phyloP scores from a whole-genome alignment of 1,140 invertebrate genomes.

The Epicauta chinensis region DNA sequence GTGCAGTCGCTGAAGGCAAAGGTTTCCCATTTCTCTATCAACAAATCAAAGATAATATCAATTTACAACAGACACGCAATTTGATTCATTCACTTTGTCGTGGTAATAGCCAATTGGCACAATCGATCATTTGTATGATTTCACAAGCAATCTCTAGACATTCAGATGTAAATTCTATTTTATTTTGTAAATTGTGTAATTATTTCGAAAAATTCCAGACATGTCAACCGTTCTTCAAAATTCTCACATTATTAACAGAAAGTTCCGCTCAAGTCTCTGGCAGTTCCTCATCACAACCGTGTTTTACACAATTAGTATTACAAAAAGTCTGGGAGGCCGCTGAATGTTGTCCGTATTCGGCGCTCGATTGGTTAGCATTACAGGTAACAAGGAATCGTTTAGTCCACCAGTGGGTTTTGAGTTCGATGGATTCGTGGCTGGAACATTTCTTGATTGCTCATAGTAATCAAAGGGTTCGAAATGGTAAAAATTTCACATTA shows the following conservation, averaged over 20 bases:
- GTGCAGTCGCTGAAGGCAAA: constrained; percentile 79
- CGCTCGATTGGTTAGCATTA: constrained; percentile 84
- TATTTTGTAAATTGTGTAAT: not conserved
- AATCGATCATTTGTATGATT: constrained; percentile 77
- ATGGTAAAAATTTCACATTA: constrained; percentile 48
- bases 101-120: constrained; percentile 81
- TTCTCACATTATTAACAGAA: constrained; percentile 74
- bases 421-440: constrained; percentile 81
- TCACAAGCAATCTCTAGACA: constrained; percentile 85
- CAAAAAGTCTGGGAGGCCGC: constrained; percentile 86
- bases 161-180: constrained; percentile 59
- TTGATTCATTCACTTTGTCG: constrained; percentile 86
- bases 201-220: constrained; percentile 43
- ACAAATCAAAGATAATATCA: constrained; percentile 89
- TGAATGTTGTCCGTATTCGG: constrained; percentile 81
- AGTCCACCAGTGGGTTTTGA: constrained; percentile 81
- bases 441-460: constrained; percentile 84
- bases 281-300: constrained; percentile 73
- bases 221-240: constrained; percentile 86
- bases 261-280: constrained; percentile 48
- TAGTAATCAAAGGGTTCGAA: constrained; percentile 76
- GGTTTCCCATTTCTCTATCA: constrained; percentile 90
- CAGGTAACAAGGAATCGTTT: constrained; percentile 80
- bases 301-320: constrained; percentile 82
- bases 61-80: constrained; percentile 84